Percentiles rank a stretch among this genome's conserved stretches.
Conservation (phyloP, 2,797 vertebrate species). For the Centroberyx gerrardi region DNA sequence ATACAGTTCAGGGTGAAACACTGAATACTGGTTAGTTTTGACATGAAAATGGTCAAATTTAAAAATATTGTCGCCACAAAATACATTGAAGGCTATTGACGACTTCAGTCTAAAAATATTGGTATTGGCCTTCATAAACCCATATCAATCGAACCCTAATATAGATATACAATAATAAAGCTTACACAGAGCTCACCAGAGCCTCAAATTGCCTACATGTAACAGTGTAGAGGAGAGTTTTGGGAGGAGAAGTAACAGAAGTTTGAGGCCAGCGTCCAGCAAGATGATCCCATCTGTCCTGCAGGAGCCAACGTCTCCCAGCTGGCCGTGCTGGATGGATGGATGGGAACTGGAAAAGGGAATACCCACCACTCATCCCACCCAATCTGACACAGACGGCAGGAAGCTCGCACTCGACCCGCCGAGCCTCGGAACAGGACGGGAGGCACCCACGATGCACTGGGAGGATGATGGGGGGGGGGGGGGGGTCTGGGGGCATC, state of each 20-base stretch:
- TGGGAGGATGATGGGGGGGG: conserved; percentile 58
- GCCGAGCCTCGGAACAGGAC: conserved; percentile 38
- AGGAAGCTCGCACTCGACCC: conserved; percentile 81
- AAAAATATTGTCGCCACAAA: too few relatives aligned
- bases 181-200: too few relatives aligned
- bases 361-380: conserved; percentile 66
- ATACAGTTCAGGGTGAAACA: too few relatives aligned
- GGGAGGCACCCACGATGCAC: conserved; percentile 64
- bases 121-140: too few relatives aligned
- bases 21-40: too few relatives aligned
- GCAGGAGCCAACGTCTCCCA: conserved; percentile 74
- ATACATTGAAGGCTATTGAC: too few relatives aligned
- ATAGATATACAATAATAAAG: too few relatives aligned
- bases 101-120: too few relatives aligned
- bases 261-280: neutral
- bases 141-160: too few relatives aligned
- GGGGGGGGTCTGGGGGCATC: conserved; percentile 54
- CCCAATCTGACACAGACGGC: conserved; percentile 65
- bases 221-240: neutral
- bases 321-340: conserved; percentile 66
- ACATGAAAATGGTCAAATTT: too few relatives aligned
- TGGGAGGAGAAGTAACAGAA: neutral
- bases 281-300: conserved; percentile 72
- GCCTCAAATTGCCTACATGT: too few relatives aligned
- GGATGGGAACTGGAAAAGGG: conserved; percentile 72